Base-by-base conservation (phyloP, 2,888 invertebrate species). In the Gastrophysa polygoni region DNA sequence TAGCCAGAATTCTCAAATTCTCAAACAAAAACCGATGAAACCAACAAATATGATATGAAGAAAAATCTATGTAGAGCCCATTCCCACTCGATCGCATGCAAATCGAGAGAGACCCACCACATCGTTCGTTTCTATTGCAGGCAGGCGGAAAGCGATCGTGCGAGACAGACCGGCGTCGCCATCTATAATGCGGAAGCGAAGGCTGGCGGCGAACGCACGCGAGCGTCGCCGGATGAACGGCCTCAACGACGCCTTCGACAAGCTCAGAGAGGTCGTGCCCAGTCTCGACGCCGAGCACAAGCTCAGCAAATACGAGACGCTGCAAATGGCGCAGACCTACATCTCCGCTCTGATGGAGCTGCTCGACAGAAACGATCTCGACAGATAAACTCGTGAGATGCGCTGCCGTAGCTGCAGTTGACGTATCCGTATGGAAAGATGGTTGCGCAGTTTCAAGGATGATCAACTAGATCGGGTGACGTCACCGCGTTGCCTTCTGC, bases 281-380 rank as follows among this genome's bases (percentile, higher is more conserved):
- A 87, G 87, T 21, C 80, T 90, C 48, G 88, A 89, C 17, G 87
- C 86, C 59, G 89, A 90, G 73, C 84, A 88, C 63, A 89, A 90
- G 78, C 82, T 91, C 59, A 89, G 89, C 71, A 91, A 91, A 78
- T 90, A 87, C 75, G 91, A 91, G 79, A 91, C 91, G n/a, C 80
- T 91, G 29, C 90, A 90, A 80, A 90, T 91, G 90, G 91, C 91
- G 0, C 90, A 90, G 75, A 89, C 88, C 1, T 91, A 91, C 75
- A 91, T 91, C 60, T 81, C 85, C 0, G 89, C 89, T 0, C 80
- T 91, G n/a, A 83, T 86, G 71, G 89, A 90, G 70, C 80, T 90
- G 29, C 79, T 89, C 48, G 76, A 79, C 58, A 67, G 75, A 29
- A 74, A 74, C 44, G 71, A 67, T 14, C 54, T 66, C 55, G 67